A percentile compares a stretch with the other conserved stretches of the same genome.
phyloP scores from a whole-genome alignment of 2,888 invertebrate genomes.

The Anorthoa munda region DNA sequence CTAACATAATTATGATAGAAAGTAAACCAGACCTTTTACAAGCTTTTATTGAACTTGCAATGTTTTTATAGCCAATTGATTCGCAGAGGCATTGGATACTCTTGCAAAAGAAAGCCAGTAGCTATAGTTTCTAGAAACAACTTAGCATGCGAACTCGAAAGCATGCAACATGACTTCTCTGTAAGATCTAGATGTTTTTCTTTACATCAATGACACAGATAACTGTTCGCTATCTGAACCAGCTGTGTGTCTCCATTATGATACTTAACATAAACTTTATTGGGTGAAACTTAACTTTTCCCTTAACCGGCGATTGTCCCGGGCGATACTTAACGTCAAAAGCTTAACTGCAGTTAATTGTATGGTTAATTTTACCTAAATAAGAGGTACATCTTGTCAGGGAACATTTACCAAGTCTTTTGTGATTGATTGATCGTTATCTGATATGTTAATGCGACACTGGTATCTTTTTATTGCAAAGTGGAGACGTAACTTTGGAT shows the following conservation, averaged over 20 bases:
- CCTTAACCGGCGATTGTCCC: conserved; percentile 63
- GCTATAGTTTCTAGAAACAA: background rate
- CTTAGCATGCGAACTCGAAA: background rate
- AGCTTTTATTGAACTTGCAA: background rate
- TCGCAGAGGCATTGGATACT: background rate
- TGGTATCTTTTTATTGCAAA: conserved; percentile 22
- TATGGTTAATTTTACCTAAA: conserved; percentile 59
- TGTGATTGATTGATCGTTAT: conserved; percentile 50
- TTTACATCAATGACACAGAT: background rate
- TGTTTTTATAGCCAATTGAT: background rate
- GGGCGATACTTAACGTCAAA: conserved; percentile 56
- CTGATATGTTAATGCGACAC: conserved; percentile 27
- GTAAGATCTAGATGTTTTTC: conserved; percentile 2
- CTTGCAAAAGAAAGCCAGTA: background rate
- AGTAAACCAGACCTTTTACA: background rate
- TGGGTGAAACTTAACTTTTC: conserved; percentile 65
- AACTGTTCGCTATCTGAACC: background rate
- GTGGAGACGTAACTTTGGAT: background rate
- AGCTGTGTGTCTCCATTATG: conserved; percentile 35
- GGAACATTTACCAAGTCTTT: conserved; percentile 31
- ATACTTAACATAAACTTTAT: conserved; percentile 61
- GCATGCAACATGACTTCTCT: conserved; percentile 9
- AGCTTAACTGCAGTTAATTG: conserved; percentile 61
- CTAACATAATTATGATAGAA: background rate
- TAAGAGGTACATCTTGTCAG: conserved; percentile 51